Evolutionary conservation across 2,113 vertebrate genomes (phyloP).

Genomic region (Malurus alboscapulatus): DNA sequence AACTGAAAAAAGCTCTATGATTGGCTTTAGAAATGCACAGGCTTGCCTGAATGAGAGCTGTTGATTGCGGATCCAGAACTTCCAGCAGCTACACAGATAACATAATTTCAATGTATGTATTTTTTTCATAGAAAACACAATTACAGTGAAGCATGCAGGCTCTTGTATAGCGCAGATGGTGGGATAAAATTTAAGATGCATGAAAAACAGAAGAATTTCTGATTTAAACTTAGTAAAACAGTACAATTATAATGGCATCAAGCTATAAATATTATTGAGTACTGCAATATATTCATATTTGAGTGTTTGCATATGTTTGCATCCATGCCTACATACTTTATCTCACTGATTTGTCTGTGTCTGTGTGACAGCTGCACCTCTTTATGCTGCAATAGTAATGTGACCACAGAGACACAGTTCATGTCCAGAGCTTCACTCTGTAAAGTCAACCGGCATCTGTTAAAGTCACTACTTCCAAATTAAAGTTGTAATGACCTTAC

Average conservation of each 20-base stretch:
- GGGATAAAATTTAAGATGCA: not conserved
- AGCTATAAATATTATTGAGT: not conserved
- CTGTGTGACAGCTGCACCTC: not conserved
- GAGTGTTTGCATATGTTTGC: not conserved
- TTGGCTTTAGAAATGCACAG: not conserved
- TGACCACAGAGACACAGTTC: not conserved
- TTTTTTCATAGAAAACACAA: conserved; percentile 9
- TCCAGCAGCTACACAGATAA: not conserved
- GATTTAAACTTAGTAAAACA: conserved; percentile 21
- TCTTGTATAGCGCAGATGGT: not conserved
- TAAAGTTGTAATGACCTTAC: not conserved
- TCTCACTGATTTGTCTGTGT: not conserved
- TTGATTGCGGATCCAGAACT: not conserved
- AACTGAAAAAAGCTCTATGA: not conserved
- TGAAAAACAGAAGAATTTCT: conserved; percentile 7
- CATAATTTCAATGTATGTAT: not conserved
- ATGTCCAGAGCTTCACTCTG: not conserved
- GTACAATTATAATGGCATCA: not conserved
- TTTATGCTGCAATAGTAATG: not conserved
- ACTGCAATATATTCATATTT: not conserved
- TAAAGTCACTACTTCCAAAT: not conserved
- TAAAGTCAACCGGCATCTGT: not conserved
- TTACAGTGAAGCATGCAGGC: not conserved
- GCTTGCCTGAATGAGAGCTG: not conserved
- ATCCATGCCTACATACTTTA: not conserved